phyloP scores from a whole-genome alignment of 2,797 vertebrate species.

The Sphaeramia orbicularis region DNA sequence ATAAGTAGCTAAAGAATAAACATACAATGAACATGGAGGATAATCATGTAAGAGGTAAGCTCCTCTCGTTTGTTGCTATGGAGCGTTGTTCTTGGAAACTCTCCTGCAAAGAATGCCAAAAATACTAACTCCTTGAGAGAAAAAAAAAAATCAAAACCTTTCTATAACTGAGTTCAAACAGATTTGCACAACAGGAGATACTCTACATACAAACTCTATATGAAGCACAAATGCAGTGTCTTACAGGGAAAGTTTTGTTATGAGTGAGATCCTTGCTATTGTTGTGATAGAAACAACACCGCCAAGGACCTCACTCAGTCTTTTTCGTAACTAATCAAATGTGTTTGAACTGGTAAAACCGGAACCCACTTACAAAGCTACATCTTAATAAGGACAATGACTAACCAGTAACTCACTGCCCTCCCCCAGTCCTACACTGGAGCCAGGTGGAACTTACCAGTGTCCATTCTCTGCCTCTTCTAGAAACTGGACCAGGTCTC shows the following conservation, averaged over 20 bases:
- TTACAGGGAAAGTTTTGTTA: slow-evolving; percentile 20
- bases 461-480: slow-evolving; percentile 88
- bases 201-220: slow-evolving; percentile 1
- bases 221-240: slow-evolving; percentile 9
- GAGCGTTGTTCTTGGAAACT: slow-evolving; percentile 3
- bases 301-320: no score
- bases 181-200: background rate
- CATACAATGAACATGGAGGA: slow-evolving; percentile 7
- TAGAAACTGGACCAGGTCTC: slow-evolving; percentile 88
- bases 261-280: slow-evolving; percentile 10
- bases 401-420: background rate
- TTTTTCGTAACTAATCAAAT: slow-evolving; percentile 3
- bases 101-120: slow-evolving; percentile 7
- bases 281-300: slow-evolving; percentile 6
- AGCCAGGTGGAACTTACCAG: slow-evolving; percentile 78
- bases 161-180: slow-evolving; percentile 1
- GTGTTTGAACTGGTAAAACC: slow-evolving; percentile 21
- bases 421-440: background rate
- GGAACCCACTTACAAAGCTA: background rate
- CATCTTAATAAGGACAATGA: background rate
- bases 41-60: background rate
- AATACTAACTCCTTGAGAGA: slow-evolving; percentile 1
- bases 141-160: background rate
- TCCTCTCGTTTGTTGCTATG: background rate
- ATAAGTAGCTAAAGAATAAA: background rate